A percentile compares a stretch with the other conserved stretches of the same genome.
Evolutionary conservation across 2,113 vertebrate species (phyloP).

Genomic region (Uria aalge): DNA sequence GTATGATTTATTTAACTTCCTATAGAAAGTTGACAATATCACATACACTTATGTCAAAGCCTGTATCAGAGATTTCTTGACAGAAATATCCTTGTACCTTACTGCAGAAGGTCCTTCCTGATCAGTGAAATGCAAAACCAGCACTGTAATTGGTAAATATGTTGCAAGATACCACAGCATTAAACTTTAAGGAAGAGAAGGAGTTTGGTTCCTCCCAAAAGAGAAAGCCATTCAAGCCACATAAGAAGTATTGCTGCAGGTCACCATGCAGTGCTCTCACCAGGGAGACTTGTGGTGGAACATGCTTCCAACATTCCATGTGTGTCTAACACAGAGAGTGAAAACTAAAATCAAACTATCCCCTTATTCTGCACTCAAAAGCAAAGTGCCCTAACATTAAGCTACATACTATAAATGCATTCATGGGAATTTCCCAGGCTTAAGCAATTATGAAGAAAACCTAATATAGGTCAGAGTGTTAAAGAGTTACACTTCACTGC

Average conservation of each 20-base stretch:
- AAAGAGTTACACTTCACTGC: not conserved
- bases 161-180: not conserved
- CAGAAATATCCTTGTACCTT: not conserved
- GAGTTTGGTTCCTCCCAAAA: not conserved
- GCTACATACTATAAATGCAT: not conserved
- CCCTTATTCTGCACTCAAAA: not conserved
- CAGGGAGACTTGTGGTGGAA: not conserved
- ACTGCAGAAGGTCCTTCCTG: not conserved
- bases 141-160: accelerated
- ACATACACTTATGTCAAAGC: not conserved
- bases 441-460: not conserved
- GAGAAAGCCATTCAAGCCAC: not conserved
- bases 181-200: not conserved
- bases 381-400: not conserved
- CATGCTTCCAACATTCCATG: not conserved
- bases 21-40: not conserved
- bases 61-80: not conserved
- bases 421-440: not conserved
- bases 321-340: not conserved
- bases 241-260: not conserved
- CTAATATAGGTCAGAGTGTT: not conserved
- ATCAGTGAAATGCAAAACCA: not conserved
- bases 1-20: not conserved
- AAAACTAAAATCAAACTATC: not conserved
- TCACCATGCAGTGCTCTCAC: accelerated